A percentile compares a stretch with the other conserved stretches of the same genome.
phyloP scores from a whole-genome alignment of 2,113 vertebrate species.

The Poeciliopsis turrubarensis region DNA sequence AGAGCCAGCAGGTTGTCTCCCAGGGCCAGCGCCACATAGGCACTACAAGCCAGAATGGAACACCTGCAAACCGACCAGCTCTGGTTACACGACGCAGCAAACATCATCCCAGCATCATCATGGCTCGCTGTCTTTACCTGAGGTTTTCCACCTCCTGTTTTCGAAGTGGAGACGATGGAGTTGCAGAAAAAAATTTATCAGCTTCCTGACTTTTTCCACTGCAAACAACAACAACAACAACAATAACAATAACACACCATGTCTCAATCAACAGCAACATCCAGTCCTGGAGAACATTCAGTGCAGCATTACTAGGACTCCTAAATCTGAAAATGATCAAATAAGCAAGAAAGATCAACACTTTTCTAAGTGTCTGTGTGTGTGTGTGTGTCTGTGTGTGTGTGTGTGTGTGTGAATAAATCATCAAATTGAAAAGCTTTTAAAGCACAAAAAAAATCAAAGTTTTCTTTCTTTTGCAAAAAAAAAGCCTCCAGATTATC shows the following conservation, averaged over 20 bases:
- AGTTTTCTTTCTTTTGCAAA: no score
- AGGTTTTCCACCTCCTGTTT: constrained; percentile 97
- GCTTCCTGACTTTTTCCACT: constrained; percentile 94
- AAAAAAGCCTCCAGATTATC: no score
- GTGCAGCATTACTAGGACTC: no score
- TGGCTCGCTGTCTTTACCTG: constrained; percentile 79
- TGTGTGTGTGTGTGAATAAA: no score
- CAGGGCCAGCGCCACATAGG: constrained; percentile 93
- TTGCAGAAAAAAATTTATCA: constrained; percentile 94
- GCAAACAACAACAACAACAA: constrained; percentile 64
- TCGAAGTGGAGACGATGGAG: constrained; percentile 93
- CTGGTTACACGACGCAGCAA: neutral
- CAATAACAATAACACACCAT: constrained; percentile 2
- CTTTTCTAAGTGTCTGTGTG: no score
- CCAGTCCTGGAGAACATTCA: no score
- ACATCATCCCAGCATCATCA: neutral
- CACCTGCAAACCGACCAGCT: constrained; percentile 79
- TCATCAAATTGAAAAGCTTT: no score
- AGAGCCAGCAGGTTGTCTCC: constrained; percentile 97
- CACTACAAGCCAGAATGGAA: constrained; percentile 94
- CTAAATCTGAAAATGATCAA: no score
- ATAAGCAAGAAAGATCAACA: no score
- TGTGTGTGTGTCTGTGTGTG: no score
- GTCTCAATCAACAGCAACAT: no score
- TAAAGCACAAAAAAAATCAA: no score